These are phyloP conservation scores for Aquatica leii DNA, from an alignment of 2,888 invertebrate genomes.

Conservation along the genomic window DNA sequence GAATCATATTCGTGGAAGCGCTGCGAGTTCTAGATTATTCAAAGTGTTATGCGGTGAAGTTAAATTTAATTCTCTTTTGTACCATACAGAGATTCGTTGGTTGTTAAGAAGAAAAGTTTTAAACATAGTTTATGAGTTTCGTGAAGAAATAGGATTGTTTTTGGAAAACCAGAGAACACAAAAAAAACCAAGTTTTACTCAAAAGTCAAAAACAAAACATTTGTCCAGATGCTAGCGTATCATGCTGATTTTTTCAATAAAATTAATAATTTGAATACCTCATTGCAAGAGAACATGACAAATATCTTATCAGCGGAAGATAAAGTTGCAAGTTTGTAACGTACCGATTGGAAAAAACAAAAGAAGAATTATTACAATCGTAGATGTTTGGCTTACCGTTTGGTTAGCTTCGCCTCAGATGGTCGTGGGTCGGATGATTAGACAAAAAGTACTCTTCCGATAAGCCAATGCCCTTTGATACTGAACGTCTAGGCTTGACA, in stretches of 20 bases:
- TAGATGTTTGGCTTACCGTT: too few relatives aligned
- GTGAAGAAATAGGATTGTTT: slow-evolving; percentile 9
- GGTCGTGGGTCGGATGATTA: too few relatives aligned
- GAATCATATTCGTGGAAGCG: background rate
- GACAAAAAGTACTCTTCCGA: too few relatives aligned
- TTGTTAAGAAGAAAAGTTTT: background rate
- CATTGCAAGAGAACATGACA: slow-evolving; percentile 5
- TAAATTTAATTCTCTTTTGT: too few relatives aligned
- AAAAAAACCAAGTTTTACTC: background rate
- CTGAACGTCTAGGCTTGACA: too few relatives aligned
- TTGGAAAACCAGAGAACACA: background rate
- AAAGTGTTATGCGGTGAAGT: too few relatives aligned
- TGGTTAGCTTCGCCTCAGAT: too few relatives aligned
- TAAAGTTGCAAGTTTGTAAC: slow-evolving; percentile 16
- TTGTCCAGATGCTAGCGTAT: slow-evolving; percentile 12
- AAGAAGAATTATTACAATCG: too few relatives aligned
- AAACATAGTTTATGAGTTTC: background rate
- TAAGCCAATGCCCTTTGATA: too few relatives aligned
- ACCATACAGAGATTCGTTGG: background rate
- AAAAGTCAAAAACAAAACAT: slow-evolving; percentile 5
- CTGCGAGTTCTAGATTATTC: too few relatives aligned
- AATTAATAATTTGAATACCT: background rate
- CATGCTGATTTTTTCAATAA: slow-evolving; percentile 17
- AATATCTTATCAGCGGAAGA: slow-evolving; percentile 10
- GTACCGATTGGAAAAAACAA: too few relatives aligned